phyloP scores from a whole-genome alignment of 1,140 invertebrate species.

The Drosophila willistoni region DNA sequence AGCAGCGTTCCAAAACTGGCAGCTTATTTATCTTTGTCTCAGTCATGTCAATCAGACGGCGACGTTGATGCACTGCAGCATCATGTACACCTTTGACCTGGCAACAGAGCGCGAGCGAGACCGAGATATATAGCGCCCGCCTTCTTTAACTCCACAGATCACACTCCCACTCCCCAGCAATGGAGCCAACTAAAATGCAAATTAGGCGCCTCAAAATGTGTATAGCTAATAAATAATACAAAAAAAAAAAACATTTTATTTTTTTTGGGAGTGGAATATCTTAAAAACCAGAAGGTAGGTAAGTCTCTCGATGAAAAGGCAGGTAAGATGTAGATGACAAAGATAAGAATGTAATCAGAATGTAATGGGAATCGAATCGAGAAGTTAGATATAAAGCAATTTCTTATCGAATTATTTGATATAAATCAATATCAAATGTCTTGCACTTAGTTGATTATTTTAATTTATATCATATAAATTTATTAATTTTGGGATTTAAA shows the following conservation, averaged over 20 bases:
- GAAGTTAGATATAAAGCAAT: too few relatives aligned
- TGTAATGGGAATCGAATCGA: too few relatives aligned
- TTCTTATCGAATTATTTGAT: too few relatives aligned
- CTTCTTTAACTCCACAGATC: not conserved
- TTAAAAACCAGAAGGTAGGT: not conserved
- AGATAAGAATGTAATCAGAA: too few relatives aligned
- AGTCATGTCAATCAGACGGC: conserved; percentile 72
- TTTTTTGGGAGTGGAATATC: conserved; percentile 2
- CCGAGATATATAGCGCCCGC: conserved; percentile 7
- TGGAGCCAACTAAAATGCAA: conserved; percentile 46
- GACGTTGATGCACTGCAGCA: conserved; percentile 71
- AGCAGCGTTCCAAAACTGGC: conserved; percentile 75
- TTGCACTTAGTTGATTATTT: too few relatives aligned
- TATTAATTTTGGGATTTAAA: too few relatives aligned
- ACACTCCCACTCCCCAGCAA: conserved; percentile 1
- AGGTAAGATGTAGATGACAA: too few relatives aligned
- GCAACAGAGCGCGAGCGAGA: conserved; percentile 15
- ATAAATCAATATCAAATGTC: too few relatives aligned
- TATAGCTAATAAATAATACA: conserved; percentile 49
- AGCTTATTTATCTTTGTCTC: conserved; percentile 78
- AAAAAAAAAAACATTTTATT: not conserved
- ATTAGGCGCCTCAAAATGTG: conserved; percentile 51
- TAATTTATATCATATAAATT: too few relatives aligned
- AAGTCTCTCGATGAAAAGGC: not conserved
- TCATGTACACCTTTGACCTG: conserved; percentile 71